A percentile compares a stretch with the other conserved stretches of the same genome.
Conservation (phyloP, 2,113 vertebrate species). For the Deroptyus accipitrinus region DNA sequence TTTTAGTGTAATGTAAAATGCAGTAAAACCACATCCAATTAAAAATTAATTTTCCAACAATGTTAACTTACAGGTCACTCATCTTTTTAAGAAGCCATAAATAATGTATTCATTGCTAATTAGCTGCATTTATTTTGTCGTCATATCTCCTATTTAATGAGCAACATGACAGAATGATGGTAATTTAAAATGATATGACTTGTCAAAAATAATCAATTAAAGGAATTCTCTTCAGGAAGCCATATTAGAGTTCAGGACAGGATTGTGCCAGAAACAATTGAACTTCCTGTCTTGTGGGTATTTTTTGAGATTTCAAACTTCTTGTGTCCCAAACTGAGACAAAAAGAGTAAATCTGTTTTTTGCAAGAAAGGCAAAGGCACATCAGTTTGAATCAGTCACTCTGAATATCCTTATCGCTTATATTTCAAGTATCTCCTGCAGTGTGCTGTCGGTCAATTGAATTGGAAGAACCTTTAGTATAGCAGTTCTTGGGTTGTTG, state of each 20-base stretch:
- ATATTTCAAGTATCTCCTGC: background rate
- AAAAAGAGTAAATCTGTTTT: background rate
- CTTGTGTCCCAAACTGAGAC: background rate
- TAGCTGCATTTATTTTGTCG: conserved; percentile 39
- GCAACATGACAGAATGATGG: background rate
- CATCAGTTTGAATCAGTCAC: background rate
- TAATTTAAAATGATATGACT: conserved; percentile 25
- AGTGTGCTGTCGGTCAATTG: background rate
- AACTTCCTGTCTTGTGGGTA: background rate
- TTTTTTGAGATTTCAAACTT: background rate
- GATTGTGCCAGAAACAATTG: background rate
- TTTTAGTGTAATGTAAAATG: conserved; percentile 11
- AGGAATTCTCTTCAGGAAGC: background rate
- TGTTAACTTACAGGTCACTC: conserved; percentile 62
- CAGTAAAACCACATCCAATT: conserved; percentile 54
- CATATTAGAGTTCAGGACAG: background rate
- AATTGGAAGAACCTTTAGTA: background rate
- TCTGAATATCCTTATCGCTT: background rate
- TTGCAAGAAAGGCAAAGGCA: background rate
- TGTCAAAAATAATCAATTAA: conserved; percentile 32
- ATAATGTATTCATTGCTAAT: conserved; percentile 72
- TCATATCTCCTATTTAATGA: conserved; percentile 58
- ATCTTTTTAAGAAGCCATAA: conserved; percentile 60
- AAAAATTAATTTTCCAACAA: conserved; percentile 61
- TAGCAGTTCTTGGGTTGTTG: background rate